A percentile compares a stretch with the other conserved stretches of the same genome.
Evolutionary conservation across 2,797 vertebrate genomes (phyloP).

Genomic region (Psittacula derbiana): DNA sequence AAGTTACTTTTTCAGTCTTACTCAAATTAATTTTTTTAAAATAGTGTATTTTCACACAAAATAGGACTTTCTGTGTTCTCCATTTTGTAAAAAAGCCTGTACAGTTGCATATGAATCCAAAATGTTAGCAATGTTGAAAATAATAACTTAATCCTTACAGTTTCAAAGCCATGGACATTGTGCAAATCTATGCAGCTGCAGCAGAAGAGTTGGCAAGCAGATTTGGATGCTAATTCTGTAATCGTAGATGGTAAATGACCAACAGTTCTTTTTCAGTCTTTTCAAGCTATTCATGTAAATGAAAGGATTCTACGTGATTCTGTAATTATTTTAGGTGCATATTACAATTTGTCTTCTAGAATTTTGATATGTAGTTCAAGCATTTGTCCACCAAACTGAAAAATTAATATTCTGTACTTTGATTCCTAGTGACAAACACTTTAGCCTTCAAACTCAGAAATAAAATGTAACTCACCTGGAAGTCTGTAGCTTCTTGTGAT

Average conservation of each 20-base stretch:
- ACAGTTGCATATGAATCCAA: neutral
- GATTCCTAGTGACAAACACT: neutral
- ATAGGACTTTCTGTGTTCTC: neutral
- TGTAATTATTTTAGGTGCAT: neutral
- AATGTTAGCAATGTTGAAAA: neutral
- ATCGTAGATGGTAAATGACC: constrained; percentile 10
- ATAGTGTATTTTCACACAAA: neutral
- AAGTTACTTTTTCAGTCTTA: neutral
- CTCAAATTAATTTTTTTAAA: neutral
- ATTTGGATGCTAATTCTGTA: constrained; percentile 21
- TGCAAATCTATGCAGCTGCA: neutral
- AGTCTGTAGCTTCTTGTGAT: neutral
- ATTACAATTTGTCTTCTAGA: neutral
- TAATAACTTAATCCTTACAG: neutral
- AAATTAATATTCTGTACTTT: neutral
- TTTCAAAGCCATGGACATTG: neutral
- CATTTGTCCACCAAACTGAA: neutral
- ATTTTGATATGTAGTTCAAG: neutral
- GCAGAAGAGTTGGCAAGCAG: neutral
- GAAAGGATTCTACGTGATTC: neutral
- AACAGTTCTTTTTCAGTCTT: constrained; percentile 15
- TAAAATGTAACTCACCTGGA: constrained; percentile 42
- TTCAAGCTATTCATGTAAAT: constrained; percentile 14
- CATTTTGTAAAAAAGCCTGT: neutral
- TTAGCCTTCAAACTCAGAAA: neutral